These are phyloP conservation scores for Oryctes rhinoceros DNA, from an alignment of 1,140 invertebrate genomes.

Conservation along the genomic window DNA sequence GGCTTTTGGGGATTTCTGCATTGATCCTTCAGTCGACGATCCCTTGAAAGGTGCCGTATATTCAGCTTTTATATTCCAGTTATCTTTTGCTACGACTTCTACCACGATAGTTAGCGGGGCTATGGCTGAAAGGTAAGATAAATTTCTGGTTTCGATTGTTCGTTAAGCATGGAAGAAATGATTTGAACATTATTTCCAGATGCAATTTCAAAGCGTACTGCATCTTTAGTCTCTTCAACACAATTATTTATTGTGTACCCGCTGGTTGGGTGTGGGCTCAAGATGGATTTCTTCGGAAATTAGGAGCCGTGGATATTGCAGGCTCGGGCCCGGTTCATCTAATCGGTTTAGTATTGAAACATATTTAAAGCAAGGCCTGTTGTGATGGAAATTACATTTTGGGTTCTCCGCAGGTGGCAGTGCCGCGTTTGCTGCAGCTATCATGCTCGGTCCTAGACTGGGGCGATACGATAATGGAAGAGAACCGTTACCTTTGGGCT, in stretches of 20 bases:
- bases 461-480: slow-evolving; percentile 83
- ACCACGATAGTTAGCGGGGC: slow-evolving; percentile 91
- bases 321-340: slow-evolving; percentile 93
- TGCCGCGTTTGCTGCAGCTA: slow-evolving; percentile 84
- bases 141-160: not conserved
- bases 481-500: slow-evolving; percentile 80
- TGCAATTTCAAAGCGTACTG: slow-evolving; percentile 93
- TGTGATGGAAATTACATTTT: not conserved
- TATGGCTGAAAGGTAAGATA: slow-evolving; percentile 83
- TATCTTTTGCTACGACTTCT: slow-evolving; percentile 90
- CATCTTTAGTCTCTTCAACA: slow-evolving; percentile 89
- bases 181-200: slow-evolving; percentile 59
- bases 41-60: slow-evolving; percentile 79
- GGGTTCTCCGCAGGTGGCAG: slow-evolving; percentile 62
- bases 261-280: slow-evolving; percentile 93
- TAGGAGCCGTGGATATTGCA: slow-evolving; percentile 89
- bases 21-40: slow-evolving; percentile 74
- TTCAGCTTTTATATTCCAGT: slow-evolving; percentile 85
- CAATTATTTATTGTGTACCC: slow-evolving; percentile 89
- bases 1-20: slow-evolving; percentile 75
- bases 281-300: slow-evolving; percentile 81
- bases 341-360: slow-evolving; percentile 67
- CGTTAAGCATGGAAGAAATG: not conserved
- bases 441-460: slow-evolving; percentile 89
- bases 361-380: not conserved